Evolutionary conservation across 2,113 vertebrate species (phyloP), one percentile per base, ranked within the genome.

Genomic region (Bujurquina vittata): DNA sequence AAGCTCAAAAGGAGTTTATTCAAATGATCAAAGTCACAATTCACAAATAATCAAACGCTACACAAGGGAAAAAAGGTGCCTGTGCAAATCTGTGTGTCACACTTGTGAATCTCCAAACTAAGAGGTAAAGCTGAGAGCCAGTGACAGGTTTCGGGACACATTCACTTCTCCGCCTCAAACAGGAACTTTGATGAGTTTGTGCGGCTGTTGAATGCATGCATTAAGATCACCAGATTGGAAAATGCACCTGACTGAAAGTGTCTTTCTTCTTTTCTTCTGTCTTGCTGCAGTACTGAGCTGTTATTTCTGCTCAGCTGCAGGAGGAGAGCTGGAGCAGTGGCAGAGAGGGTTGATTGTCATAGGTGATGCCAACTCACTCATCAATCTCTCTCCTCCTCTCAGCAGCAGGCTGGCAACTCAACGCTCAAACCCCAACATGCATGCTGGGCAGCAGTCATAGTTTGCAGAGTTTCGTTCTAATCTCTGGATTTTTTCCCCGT

Each of bases 201-300:
- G 26, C 26, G 26, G 12, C 35, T 23, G 15, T 65, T 15, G 23
- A 63, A 63, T 23, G 3, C 62, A 65, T 43, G 62, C 40, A 43
- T 5, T 63, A 23, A 40, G 0, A 9, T 40, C 0, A 40, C 37
- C 37, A 10, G 0, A 63, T 11, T 63, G 1, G 10, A 8, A 62
- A 62, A 62, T 22, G 33, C 33, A 14, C 60, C 0, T 4, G 61
- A 65, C n/a, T 7, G n/a, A 0, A 15, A 15, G 12, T 65, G 17
- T 43, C 62, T 43, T 43, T 23, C 6, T 33, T 33, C 33, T 33
- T 7, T 33, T 43, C 37, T 43, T 23, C 12, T 43, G 7, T 23
- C n/a, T 43, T 43, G 35, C 15, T 65, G 14, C 23, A 23, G 40
- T 23, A 23, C n/a, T 4, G 0, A 2, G 33, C 10, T 40, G 33